Evolutionary conservation across 2,888 invertebrate species (phyloP), one percentile per base, ranked within the genome.

Genomic region (Aporophyla lueneburgensis): DNA sequence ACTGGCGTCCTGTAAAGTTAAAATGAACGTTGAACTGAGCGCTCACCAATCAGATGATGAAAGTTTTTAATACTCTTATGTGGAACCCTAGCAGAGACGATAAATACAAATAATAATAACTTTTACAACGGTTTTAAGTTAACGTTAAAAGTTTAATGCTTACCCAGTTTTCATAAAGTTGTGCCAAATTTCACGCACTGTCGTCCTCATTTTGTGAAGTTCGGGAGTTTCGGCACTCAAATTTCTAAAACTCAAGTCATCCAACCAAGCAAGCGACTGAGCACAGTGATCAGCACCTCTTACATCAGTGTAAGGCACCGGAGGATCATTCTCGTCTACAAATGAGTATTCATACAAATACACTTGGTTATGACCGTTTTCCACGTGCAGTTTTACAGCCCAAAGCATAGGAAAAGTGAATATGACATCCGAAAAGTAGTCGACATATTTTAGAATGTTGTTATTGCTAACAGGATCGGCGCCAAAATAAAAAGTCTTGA

Each of bases 361-460:
- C 67, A 94, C 75, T 77, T 91, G 77, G 54, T 92, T 73, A 77
- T 94, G 88, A 1, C 93, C 92, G 59, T 89, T 88, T 71, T 91
- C 85, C 0, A 86, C 83, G 58, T 92, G 91, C 19, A 92, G 61
- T 33, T 90, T 88, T 0, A 89, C 83, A 0, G 92, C 87, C 74
- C 89, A 80, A 19, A 93, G 65, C 9, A 87, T 89, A 3, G 92
- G 81, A 80, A 89, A 89, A 0, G 82, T 86, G 70, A 94, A 92
- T 6, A 84, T 14, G 4, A 89, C 74, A 96, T 97, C 96, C 9
- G 92, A 80, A 61, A 91, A 93, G 71, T 88, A 94, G 75, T 94
- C 86, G 0, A 94, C 80, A 54, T 87, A 94, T 2, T 74, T 62
- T 21, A 91, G 76, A 76, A 93, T 80, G 65, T 84, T 90, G 5